Evolutionary conservation across 23 tunicate species (phyloP).

Genomic region (Corella eumyota): DNA sequence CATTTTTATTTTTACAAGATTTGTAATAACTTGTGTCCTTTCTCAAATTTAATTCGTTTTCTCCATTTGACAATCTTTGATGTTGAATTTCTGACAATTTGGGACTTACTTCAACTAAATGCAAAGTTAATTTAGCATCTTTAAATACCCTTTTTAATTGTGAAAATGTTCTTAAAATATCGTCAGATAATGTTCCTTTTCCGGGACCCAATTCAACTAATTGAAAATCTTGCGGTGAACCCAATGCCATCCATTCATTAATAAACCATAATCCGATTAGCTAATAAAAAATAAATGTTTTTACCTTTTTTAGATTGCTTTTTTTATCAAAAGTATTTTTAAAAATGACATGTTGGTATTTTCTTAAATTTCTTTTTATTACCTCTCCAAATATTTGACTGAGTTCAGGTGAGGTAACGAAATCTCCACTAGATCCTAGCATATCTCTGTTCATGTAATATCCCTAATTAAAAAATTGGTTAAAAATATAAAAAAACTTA

Average conservation of each 20-base stretch:
- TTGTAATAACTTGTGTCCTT: not conserved
- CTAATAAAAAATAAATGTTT: conserved; percentile 6
- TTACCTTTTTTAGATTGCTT: not conserved
- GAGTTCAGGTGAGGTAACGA: conserved; percentile 88
- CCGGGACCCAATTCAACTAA: conserved; percentile 93
- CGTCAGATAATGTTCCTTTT: conserved; percentile 68
- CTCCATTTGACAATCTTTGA: conserved; percentile 5
- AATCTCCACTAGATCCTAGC: conserved; percentile 73
- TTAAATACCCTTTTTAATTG: conserved; percentile 25
- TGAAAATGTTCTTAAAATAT: conserved; percentile 45
- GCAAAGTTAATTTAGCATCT: conserved; percentile 17
- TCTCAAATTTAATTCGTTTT: not conserved
- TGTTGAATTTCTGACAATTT: conserved; percentile 44
- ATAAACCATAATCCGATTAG: conserved; percentile 68
- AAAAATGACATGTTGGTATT: not conserved
- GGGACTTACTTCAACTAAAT: conserved; percentile 74
- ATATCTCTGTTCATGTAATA: conserved; percentile 75
- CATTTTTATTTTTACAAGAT: conserved; percentile 6
- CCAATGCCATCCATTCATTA: conserved; percentile 53
- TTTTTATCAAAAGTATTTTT: not conserved
- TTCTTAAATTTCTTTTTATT: too few species aligned
- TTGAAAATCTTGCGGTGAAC: conserved; percentile 30
- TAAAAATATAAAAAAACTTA: not conserved
- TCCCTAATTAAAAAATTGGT: conserved; percentile 29
- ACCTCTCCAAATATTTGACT: conserved; percentile 97